phyloP scores from a whole-genome alignment of 2,888 invertebrate species.

The Thera britannica region DNA sequence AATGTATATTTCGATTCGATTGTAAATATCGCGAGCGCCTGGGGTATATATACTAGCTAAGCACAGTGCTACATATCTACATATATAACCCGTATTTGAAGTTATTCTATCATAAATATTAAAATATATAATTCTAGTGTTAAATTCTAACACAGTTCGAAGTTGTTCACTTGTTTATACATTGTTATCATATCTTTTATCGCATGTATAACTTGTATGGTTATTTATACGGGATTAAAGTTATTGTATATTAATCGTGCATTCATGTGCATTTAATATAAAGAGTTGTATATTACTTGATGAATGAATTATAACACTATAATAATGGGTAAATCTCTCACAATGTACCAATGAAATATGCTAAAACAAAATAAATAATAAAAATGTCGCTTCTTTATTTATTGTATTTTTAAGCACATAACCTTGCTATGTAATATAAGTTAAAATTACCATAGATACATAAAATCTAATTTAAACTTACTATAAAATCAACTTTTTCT shows the following conservation, averaged over 20 bases:
- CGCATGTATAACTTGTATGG: constrained; percentile 78
- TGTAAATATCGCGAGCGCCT: constrained; percentile 71
- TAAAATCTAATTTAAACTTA: no score
- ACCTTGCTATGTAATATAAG: no score
- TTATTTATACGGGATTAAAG: constrained; percentile 70
- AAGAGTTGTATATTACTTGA: constrained; percentile 79
- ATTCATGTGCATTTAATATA: constrained; percentile 78
- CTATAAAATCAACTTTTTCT: no score
- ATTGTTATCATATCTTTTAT: constrained; percentile 84
- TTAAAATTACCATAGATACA: no score
- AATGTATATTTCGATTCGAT: constrained; percentile 59
- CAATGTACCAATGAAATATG: constrained; percentile 84
- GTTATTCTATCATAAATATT: constrained; percentile 75
- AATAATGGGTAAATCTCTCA: constrained; percentile 77
- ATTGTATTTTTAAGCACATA: constrained; percentile 61
- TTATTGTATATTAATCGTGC: constrained; percentile 77
- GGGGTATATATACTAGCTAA: constrained; percentile 71
- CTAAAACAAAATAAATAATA: constrained; percentile 82
- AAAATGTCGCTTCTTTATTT: constrained; percentile 84
- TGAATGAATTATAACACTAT: constrained; percentile 73
- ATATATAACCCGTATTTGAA: constrained; percentile 72
- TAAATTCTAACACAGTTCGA: constrained; percentile 78
- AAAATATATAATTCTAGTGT: constrained; percentile 71
- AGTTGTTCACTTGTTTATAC: constrained; percentile 84
- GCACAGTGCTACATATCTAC: constrained; percentile 82